Base-by-base conservation (phyloP, 2,888 invertebrate genomes). In the Habroteleia sp. region DNA sequence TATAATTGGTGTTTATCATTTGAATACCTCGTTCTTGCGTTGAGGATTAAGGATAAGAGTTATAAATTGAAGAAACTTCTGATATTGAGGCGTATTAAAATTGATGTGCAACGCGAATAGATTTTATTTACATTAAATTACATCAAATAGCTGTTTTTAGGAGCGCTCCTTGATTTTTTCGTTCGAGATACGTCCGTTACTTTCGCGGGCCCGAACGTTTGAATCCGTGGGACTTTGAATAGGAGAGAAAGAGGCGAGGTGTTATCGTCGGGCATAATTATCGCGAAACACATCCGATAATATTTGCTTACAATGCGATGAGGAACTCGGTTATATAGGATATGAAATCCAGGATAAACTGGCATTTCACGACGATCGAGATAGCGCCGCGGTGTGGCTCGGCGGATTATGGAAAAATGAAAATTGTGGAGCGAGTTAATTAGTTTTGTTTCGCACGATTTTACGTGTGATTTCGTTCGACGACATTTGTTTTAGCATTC, bases 271-370 rank as follows among this genome's bases (percentile, higher is more conserved):
- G 69, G 7, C 7, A 54, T 71, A 62, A 71, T 71, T 56, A 71
- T 71, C 71, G 41, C 44, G 54, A 29, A 48, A 71, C 71, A 63
- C 54, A 63, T 71, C 63, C 71, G 71, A 71, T 71, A 44, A 50
- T 69, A 71, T 71, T 71, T 62, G 69, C 69, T 60, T 62, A 71
- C 69, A 71, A 71, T 71, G 60, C 52, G 52, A 52, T 23, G 62
- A 44, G 50, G 68, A 68, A 68, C 58, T 41, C 31, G 48, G 48
- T 25, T 33, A 41, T 50, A 35, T 39, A 23, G 58, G 44, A 54
- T 52, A 52, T 27, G 54, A 62, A 71, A 71, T 60, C 13, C 39
- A 29, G 42, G 33, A 60, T 41, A 37, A 17, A 39, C 46, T 52
- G 69, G 68, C 50, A 42, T 50, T 58, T 68, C 69, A 37, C 69